These are phyloP conservation scores for Aptenodytes forsteri DNA, from an alignment of 2,113 vertebrate genomes.

Conservation along the genomic window DNA sequence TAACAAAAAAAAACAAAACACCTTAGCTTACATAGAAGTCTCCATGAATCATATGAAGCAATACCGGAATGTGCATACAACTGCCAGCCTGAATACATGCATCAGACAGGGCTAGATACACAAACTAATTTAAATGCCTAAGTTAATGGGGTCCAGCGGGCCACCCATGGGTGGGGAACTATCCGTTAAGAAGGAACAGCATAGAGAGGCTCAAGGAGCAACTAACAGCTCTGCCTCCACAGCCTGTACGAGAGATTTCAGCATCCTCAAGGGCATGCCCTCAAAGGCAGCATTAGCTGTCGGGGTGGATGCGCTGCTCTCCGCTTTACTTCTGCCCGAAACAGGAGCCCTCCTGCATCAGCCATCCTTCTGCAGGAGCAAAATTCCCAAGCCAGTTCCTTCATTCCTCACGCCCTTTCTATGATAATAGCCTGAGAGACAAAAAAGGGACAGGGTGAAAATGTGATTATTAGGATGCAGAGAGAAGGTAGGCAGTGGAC, in stretches of 20 bases:
- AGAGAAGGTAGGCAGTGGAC: background rate
- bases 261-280: background rate
- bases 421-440: background rate
- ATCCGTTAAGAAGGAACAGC: background rate
- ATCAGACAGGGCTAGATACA: background rate
- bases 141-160: background rate
- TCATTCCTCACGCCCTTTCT: background rate
- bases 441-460: background rate
- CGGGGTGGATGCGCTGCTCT: background rate
- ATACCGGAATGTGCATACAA: background rate
- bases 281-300: background rate
- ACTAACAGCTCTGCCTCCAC: background rate
- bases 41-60: background rate
- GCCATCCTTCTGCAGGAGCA: background rate
- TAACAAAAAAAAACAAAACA: background rate
- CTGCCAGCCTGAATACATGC: background rate
- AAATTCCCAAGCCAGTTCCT: background rate
- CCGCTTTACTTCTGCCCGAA: background rate
- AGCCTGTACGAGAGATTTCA: background rate
- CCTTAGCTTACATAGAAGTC: background rate
- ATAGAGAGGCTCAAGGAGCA: background rate
- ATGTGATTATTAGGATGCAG: background rate
- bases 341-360: background rate
- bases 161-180: fast-evolving
- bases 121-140: background rate